Base-by-base conservation (phyloP, 2,113 vertebrate species). In the Ciconia maguari region DNA sequence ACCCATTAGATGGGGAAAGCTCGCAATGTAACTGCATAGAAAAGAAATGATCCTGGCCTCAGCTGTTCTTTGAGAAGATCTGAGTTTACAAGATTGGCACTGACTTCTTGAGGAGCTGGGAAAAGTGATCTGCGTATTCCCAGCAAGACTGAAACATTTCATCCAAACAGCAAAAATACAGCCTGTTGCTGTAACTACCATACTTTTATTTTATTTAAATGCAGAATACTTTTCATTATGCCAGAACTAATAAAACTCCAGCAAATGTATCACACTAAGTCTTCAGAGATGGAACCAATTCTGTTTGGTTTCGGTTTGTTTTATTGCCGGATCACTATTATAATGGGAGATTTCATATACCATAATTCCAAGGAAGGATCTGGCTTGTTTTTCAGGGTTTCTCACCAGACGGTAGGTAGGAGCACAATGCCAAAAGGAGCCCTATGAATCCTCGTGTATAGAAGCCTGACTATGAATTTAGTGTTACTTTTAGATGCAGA, bases 71-170 rank as follows among this genome's bases (percentile, higher is more conserved):
- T 44, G 14, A 92, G 75, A 87, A 79, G 81, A 61, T 87, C 76
- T 86, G 46, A 42, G n/a, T 95, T 96, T 85, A 90, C 19, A 68
- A 87, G 88, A 61, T 93, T 96, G 94, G 90, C 93, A 95, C 66
- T 27, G 77, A n/a, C 61, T 93, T 83, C 77, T 60, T 79, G 77
- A 95, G 80, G 51, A 90, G 70, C 83, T 94, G 76, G 90, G 90
- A 92, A 94, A 97, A 89, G 54, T 0, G 9, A 82, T 95, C 83
- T 85, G 70, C 87, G 90, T 94, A 79, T 92, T 96, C 88, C 91
- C 86, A 95, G 80, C 91, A 96, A 96, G 80, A 84, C 77, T 82
- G 79, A 84, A 89, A 48, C 3, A 0, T 77, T 94, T 96, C 54
- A 92, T 85, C 89, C 83, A 86, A 90, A 77, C 58, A 95, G 77